Evolutionary conservation across 1,140 invertebrate genomes (phyloP), one percentile per base, ranked within the genome.

Genomic region (Drosophila paulistorum): DNA sequence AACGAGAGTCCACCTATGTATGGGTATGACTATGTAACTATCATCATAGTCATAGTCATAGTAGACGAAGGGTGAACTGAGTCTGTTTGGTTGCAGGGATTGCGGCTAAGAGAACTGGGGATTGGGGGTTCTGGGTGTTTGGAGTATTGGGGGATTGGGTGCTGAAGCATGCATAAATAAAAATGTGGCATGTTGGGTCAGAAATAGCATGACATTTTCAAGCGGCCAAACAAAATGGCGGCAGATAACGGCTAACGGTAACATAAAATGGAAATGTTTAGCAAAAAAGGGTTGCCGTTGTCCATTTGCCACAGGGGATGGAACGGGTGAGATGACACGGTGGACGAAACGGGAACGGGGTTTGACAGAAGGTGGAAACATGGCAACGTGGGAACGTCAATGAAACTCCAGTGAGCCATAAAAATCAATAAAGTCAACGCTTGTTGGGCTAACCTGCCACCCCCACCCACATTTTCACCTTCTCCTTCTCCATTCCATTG

Each of bases 161-260:
- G 74, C 35, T 45, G 63, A 54, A 60, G 66, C 79, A 87, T 83
- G 83, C 83, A 86, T 86, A 87, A 87, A 86, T 87, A 87, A 83
- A 83, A 86, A 77, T 83, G 83, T 83, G 83, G 79, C 83, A 87
- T 87, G 79, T 83, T 87, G 83, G 83, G 83, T 87, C 83, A 82
- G 79, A 87, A 86, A 86, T 86, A 86, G 83, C 83, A 80, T 86
- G 83, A 87, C 83, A 80, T 77, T 87, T 74, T 87, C 62, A 65
- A 75, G 69, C 79, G 61, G 63, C 66, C 66, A 71, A 74, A 72
- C 83, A 83, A 86, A 86, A 87, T 87, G 83, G 73, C 79, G 80
- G 59, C 77, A 82, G 83, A 87, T 77, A 60, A 37, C 39, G 48
- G 45, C 33, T 61, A 73, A 59, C 60, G 65, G 48, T 62, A 65